A percentile compares a stretch with the other conserved stretches of the same genome.
phyloP scores from a whole-genome alignment of 2,888 invertebrate species.

The Amphipyra tragopoginis region DNA sequence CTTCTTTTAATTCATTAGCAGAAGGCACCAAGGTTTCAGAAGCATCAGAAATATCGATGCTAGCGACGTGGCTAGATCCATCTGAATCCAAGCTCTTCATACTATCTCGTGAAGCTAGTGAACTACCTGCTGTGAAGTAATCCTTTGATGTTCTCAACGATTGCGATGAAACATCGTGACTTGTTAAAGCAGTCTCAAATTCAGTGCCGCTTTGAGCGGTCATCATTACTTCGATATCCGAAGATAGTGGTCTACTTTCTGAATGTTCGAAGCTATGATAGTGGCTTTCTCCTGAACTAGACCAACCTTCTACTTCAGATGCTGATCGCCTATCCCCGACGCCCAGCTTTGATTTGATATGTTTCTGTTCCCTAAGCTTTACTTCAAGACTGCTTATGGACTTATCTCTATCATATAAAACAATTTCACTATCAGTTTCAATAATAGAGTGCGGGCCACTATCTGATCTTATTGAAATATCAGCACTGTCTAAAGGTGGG shows the following conservation, averaged over 20 bases:
- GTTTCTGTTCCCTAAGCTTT: constrained; percentile 82
- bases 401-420: constrained; percentile 82
- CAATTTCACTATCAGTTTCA: constrained; percentile 86
- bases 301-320: constrained; percentile 94
- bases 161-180: constrained; percentile 93
- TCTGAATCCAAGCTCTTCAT: constrained; percentile 97
- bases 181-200: constrained; percentile 95
- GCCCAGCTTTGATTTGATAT: constrained; percentile 85
- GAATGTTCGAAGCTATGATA: constrained; percentile 96
- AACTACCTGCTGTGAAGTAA: constrained; percentile 95
- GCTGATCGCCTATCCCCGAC: constrained; percentile 92
- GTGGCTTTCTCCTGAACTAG: constrained; percentile 96
- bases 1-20: constrained; percentile 94
- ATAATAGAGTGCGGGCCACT: constrained; percentile 88
- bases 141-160: constrained; percentile 95
- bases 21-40: constrained; percentile 98
- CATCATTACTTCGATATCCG: constrained; percentile 95
- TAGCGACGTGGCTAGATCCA: constrained; percentile 96
- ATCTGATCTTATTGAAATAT: constrained; percentile 83
- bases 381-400: constrained; percentile 87
- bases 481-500: constrained; percentile 80
- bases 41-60: constrained; percentile 96
- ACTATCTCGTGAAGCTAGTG: constrained; percentile 96
- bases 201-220: constrained; percentile 94
- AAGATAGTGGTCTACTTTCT: constrained; percentile 95